These are phyloP conservation scores for Paradoxurus hermaphroditus DNA, from an alignment of 2,113 vertebrate species.

Conservation along the genomic window DNA sequence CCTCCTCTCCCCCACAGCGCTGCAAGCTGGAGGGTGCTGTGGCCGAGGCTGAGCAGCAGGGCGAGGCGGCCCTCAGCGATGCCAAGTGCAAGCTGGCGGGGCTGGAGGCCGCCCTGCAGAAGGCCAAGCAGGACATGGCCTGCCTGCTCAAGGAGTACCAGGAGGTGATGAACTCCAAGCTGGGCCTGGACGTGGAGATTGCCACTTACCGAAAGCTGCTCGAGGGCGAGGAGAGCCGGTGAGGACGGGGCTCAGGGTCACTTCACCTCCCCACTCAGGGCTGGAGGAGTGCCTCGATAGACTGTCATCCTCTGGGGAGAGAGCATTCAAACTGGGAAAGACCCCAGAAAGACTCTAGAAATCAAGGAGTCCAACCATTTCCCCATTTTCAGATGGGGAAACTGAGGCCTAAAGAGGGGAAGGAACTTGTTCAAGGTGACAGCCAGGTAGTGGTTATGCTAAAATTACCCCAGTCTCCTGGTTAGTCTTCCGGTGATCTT, in stretches of 20 bases:
- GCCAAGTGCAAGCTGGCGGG: conserved; percentile 85
- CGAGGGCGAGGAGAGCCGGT: conserved; percentile 93
- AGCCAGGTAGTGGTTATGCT: neutral
- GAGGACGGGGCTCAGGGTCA: neutral
- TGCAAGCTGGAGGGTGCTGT: conserved; percentile 76
- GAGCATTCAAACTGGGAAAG: neutral
- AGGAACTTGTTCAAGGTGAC: neutral
- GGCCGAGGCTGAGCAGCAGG: conserved; percentile 85
- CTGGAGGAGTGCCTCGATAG: neutral
- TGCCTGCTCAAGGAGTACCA: conserved; percentile 92
- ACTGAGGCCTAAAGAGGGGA: neutral
- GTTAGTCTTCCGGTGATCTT: neutral
- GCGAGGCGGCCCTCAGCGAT: conserved; percentile 85
- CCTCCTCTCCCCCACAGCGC: conserved; percentile 72
- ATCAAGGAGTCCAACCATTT: neutral
- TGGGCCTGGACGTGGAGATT: conserved; percentile 94
- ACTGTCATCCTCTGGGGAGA: neutral
- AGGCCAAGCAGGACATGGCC: conserved; percentile 94
- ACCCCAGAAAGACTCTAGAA: neutral
- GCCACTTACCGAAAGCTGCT: conserved; percentile 92
- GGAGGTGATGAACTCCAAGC: conserved; percentile 94
- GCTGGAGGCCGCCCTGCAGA: conserved; percentile 89
- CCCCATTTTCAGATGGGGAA: neutral
- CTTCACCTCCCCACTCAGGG: neutral
- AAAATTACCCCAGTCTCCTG: neutral